Evolutionary conservation across 2,113 vertebrate species (phyloP).

Genomic region (Leptocoma aspasia): DNA sequence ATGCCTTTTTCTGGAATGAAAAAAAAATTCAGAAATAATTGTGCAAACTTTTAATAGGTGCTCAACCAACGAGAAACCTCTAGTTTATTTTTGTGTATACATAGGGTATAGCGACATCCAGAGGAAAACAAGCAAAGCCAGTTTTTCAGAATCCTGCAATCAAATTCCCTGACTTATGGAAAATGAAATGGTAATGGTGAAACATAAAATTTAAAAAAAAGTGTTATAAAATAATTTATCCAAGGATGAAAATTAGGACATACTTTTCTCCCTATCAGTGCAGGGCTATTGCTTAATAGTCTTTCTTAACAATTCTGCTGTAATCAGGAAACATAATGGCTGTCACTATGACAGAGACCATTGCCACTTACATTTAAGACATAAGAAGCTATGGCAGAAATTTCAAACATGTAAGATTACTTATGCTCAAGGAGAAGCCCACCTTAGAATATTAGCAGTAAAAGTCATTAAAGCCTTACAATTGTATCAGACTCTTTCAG

Average conservation of each 20-base stretch:
- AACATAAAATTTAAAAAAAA: background rate
- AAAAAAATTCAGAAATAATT: background rate
- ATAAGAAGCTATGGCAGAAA: background rate
- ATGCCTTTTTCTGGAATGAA: background rate
- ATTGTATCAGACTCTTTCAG: background rate
- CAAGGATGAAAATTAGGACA: background rate
- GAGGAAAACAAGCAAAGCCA: background rate
- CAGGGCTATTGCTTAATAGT: background rate
- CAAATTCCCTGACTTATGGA: background rate
- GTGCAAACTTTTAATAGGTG: background rate
- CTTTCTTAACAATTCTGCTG: background rate
- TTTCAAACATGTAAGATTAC: background rate
- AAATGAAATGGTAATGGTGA: background rate
- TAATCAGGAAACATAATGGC: background rate
- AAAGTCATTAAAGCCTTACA: background rate
- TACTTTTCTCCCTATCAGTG: background rate
- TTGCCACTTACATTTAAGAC: background rate
- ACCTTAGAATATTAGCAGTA: background rate
- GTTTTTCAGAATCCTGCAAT: background rate
- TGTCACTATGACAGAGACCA: background rate
- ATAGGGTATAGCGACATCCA: rapidly evolving
- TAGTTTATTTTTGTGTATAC: background rate
- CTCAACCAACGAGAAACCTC: background rate
- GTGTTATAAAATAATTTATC: background rate
- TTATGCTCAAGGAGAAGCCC: background rate